Evolutionary conservation across 2,797 vertebrate species (phyloP), one percentile per base, ranked within the genome.

Genomic region (Catharus ustulatus): DNA sequence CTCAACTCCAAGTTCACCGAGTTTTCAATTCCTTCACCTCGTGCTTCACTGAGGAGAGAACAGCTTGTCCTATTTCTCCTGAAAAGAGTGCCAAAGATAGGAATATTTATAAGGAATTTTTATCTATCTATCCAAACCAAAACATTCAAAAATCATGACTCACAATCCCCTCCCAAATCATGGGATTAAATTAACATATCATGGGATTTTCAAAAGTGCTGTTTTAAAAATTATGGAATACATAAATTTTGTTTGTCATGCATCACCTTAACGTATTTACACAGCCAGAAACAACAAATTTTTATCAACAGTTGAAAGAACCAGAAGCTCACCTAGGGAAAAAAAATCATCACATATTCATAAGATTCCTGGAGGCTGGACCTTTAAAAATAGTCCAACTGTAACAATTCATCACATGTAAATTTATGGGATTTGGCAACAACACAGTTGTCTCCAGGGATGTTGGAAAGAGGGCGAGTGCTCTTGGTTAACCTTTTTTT

Each of bases 361-460:
- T 87, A 91, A 90, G 64, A 95, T 90, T 96, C 90, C 82, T 94
- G 88, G 88, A 93, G 93, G 90, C 67, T 61, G 81, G 78, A 90
- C 81, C 67, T 93, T 95, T 93, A 95, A 93, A 95, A 96, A 92
- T 89, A 94, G 88, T 84, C 92, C 92, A 95, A 87, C 67, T 73
- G 88, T 91, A 93, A 94, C 86, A 89, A 95, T 95, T 97, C 94
- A 95, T 90, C 94, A 95, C 88, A 95, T 92, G 93, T 43, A 96
- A 96, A 96, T 95, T 95, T 94, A 97, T 94, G 95, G 68, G 92
- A 84, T 54, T 92, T 96, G 95, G 95, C 94, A 97, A 92, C 84
- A 94, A 92, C 58, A 49, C 64, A 74, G 32, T 29, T 93, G 92
- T 92, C 95, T 93, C 96, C 72, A 95, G 90, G 90, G 93, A 77